Conservation (phyloP, 1,140 invertebrate genomes). For the Saccostrea echinata region DNA sequence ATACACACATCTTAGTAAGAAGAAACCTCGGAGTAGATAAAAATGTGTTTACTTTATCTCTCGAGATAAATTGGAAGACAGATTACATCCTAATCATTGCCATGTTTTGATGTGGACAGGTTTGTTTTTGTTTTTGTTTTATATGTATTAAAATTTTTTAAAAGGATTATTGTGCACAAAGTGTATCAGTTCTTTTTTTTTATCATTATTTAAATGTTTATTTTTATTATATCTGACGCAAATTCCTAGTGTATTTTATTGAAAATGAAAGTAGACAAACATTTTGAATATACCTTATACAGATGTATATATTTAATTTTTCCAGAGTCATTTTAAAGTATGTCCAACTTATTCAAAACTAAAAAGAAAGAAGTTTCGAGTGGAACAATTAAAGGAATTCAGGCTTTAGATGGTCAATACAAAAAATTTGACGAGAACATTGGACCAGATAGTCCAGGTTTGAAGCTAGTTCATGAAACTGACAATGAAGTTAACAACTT, state of each 20-base stretch:
- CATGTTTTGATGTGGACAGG: not conserved
- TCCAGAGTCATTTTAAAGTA: not conserved
- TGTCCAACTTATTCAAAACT: not conserved
- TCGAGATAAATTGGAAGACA: not conserved
- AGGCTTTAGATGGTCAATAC: not conserved
- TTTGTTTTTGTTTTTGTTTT: not conserved
- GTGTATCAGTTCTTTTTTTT: not conserved
- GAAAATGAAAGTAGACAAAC: not conserved
- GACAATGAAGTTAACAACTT: not conserved
- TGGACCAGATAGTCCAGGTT: not conserved
- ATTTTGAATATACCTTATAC: not conserved
- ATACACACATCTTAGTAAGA: not conserved
- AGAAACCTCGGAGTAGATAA: not conserved
- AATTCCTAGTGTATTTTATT: not conserved
- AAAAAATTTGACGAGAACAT: constrained; percentile 1
- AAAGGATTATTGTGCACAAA: not conserved
- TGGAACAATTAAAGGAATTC: constrained; percentile 13
- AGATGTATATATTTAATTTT: not conserved
- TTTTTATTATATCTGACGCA: no score
- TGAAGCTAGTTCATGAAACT: not conserved
- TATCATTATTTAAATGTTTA: not conserved
- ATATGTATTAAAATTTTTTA: not conserved
- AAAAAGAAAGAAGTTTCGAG: constrained; percentile 1
- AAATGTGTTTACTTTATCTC: not conserved
- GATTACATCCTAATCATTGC: not conserved